Percentiles rank a stretch among this genome's conserved stretches.
Evolutionary conservation across 2,888 invertebrate species (phyloP).

Genomic region (Zygothrica quintamaculata): DNA sequence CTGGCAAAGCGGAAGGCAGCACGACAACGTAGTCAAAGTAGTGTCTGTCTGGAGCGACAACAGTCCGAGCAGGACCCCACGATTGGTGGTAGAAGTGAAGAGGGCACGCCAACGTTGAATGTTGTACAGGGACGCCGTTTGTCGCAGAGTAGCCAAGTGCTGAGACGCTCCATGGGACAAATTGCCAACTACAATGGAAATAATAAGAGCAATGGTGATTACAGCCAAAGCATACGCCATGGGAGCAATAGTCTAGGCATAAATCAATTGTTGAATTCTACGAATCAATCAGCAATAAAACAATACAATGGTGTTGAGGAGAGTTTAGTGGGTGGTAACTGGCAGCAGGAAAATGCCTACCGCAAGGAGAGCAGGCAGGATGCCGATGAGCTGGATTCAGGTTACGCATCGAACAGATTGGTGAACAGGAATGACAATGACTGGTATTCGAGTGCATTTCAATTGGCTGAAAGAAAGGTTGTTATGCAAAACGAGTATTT

Average conservation of each 20-base stretch:
- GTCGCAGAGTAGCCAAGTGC: constrained; percentile 31
- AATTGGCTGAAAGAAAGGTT: constrained; percentile 54
- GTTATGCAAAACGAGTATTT: constrained; percentile 11
- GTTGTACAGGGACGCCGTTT: constrained; percentile 12
- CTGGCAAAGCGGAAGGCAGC: constrained; percentile 60
- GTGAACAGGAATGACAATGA: constrained; percentile 59
- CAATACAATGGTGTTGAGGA: constrained; percentile 60
- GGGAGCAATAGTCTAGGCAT: constrained; percentile 47
- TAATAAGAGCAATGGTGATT: constrained; percentile 46
- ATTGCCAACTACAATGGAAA: constrained; percentile 57
- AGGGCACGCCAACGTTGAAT: constrained; percentile 3
- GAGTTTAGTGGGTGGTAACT: constrained; percentile 45
- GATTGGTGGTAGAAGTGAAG: not conserved
- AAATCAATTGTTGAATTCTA: constrained; percentile 74
- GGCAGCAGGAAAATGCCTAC: constrained; percentile 41
- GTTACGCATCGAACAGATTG: constrained; percentile 15
- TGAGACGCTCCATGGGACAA: constrained; percentile 70
- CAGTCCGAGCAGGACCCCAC: constrained; percentile 32
- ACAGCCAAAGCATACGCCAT: constrained; percentile 22
- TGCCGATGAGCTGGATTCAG: constrained; percentile 8
- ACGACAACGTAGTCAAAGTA: constrained; percentile 68
- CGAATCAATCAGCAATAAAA: constrained; percentile 75
- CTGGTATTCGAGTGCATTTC: constrained; percentile 58
- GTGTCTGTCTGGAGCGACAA: constrained; percentile 61
- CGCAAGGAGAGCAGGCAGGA: constrained; percentile 18